Evolutionary conservation across 1,140 invertebrate genomes (phyloP).

Genomic region (Pachypeltis micranthus): DNA sequence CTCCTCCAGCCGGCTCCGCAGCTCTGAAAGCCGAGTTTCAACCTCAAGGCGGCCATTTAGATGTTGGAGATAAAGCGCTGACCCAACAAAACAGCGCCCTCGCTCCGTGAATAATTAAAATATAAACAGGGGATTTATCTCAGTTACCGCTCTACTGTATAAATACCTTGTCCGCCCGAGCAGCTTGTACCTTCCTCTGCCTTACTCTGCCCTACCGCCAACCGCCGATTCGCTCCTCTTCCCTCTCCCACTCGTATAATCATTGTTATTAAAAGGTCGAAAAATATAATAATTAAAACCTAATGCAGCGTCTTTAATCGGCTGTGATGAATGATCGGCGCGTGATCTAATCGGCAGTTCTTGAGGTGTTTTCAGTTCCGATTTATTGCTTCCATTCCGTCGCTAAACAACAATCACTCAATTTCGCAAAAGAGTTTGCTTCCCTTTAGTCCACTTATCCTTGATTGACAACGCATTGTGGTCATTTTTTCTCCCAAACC

Average conservation of each 20-base stretch:
- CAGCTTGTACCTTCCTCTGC: too few relatives aligned
- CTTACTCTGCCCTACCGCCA: too few relatives aligned
- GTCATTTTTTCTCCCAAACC: too few relatives aligned
- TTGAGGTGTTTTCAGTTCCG: neutral
- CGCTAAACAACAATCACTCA: too few relatives aligned
- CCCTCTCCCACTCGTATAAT: neutral
- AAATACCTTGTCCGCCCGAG: too few relatives aligned
- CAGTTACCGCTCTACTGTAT: slow-evolving; percentile 6
- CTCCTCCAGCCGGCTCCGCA: too few relatives aligned
- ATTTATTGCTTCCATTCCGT: neutral
- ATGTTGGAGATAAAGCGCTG: neutral
- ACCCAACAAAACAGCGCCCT: neutral
- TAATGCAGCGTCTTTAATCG: neutral
- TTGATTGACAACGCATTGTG: too few relatives aligned
- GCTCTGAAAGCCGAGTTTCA: too few relatives aligned
- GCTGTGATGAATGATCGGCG: neutral
- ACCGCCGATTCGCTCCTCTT: neutral
- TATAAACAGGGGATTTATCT: slow-evolving; percentile 9
- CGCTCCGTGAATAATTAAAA: slow-evolving; percentile 5
- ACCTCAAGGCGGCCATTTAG: slow-evolving; percentile 9
- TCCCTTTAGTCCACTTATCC: too few relatives aligned
- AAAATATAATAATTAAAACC: slow-evolving; percentile 9
- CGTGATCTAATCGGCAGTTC: slow-evolving; percentile 2
- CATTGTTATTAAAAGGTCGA: slow-evolving; percentile 3
- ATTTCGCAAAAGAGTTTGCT: too few relatives aligned